Conservation (phyloP, 2,797 vertebrate species). For the Tapera naevia region DNA sequence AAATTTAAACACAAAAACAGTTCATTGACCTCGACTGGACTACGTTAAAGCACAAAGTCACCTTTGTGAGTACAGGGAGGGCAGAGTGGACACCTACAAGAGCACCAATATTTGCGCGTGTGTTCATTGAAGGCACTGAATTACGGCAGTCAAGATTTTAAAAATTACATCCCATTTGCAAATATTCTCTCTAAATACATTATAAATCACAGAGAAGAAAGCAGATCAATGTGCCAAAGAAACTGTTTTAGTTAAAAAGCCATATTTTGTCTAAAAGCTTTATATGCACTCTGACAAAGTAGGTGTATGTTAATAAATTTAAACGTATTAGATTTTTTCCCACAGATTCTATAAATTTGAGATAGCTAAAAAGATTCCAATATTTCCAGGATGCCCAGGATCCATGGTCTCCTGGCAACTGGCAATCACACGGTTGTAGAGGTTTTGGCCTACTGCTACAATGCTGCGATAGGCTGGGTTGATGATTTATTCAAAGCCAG, state of each 20-base stretch:
- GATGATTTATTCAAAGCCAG: constrained; percentile 84
- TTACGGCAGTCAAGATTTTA: constrained; percentile 58
- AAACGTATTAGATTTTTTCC: constrained; percentile 54
- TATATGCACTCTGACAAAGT: constrained; percentile 30
- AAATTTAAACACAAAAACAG: not conserved
- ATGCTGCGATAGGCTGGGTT: constrained; percentile 62
- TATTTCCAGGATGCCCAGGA: constrained; percentile 72
- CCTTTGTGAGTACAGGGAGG: not conserved
- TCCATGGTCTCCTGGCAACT: constrained; percentile 74
- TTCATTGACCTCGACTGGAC: not conserved
- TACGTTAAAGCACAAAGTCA: not conserved
- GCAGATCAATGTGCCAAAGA: constrained; percentile 47
- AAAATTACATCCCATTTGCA: constrained; percentile 37
- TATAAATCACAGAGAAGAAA: constrained; percentile 55
- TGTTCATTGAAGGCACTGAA: constrained; percentile 33
- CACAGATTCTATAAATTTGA: constrained; percentile 71
- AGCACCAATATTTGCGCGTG: not conserved
- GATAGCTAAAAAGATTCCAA: constrained; percentile 65
- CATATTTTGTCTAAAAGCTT: constrained; percentile 47
- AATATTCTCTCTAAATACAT: constrained; percentile 21
- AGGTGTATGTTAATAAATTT: constrained; percentile 64
- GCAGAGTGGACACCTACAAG: not conserved
- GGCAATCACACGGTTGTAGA: constrained; percentile 74
- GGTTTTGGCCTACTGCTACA: constrained; percentile 73
- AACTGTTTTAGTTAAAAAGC: constrained; percentile 42